phyloP scores from a whole-genome alignment of 2,888 invertebrate species.

The Parnassius mnemosyne region DNA sequence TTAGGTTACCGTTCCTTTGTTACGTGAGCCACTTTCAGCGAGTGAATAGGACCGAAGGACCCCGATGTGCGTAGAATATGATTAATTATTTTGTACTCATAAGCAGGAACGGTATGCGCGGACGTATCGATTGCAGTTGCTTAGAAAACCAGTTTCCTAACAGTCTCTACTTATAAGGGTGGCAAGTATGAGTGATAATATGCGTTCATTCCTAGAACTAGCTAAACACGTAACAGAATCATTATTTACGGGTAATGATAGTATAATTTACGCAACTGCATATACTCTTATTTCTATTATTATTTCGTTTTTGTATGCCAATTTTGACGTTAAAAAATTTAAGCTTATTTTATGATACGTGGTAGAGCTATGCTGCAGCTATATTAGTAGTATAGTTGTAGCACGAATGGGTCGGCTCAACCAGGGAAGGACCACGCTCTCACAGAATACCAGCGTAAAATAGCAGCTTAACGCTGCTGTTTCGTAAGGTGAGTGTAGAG shows the following conservation, averaged over 20 bases:
- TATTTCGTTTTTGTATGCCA: too few relatives aligned
- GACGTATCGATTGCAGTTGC: conserved; percentile 42
- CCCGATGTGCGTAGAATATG: conserved; percentile 69
- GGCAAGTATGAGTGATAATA: conserved; percentile 7
- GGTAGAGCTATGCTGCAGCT: too few relatives aligned
- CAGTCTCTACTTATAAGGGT: conserved; percentile 30
- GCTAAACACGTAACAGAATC: conserved; percentile 3
- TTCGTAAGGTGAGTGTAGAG: too few relatives aligned
- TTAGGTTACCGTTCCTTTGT: conserved; percentile 76
- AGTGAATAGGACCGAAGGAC: conserved; percentile 67
- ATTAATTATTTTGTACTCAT: conserved; percentile 70
- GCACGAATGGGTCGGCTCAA: too few relatives aligned
- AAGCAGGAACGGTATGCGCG: conserved; percentile 41
- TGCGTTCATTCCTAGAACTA: conserved; percentile 5
- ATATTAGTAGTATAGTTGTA: too few relatives aligned
- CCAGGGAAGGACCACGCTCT: too few relatives aligned
- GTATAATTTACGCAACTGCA: too few relatives aligned
- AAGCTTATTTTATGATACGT: too few relatives aligned
- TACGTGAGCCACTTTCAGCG: conserved; percentile 77
- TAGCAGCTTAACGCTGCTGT: too few relatives aligned
- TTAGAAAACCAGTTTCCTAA: conserved; percentile 36
- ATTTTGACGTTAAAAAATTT: too few relatives aligned
- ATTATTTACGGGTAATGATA: not conserved
- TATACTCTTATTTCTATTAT: too few relatives aligned
- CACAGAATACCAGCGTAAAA: too few relatives aligned